phyloP scores from a whole-genome alignment of 2,113 vertebrate genomes.

The Terrapene triunguis region DNA sequence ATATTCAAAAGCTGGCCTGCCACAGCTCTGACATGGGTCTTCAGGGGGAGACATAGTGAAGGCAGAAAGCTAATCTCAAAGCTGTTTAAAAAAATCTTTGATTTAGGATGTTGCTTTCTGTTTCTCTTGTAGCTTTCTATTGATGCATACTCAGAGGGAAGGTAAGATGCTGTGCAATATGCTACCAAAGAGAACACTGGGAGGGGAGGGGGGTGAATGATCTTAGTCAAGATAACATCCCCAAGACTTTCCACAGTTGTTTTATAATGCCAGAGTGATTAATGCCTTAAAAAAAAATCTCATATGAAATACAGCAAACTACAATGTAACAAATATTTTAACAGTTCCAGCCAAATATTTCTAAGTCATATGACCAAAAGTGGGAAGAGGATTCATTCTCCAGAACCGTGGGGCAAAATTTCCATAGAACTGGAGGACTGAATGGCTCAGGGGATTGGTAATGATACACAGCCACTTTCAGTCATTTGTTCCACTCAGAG shows the following conservation, averaged over 20 bases:
- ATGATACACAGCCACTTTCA: too few relatives aligned
- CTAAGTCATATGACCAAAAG: not conserved
- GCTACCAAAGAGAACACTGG: not conserved
- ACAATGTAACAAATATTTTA: not conserved
- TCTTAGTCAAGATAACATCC: not conserved
- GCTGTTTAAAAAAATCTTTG: not conserved
- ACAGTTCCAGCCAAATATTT: not conserved
- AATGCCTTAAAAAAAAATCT: not conserved
- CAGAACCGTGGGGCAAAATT: too few relatives aligned
- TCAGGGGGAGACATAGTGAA: not conserved
- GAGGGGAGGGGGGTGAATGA: not conserved
- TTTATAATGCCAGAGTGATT: not conserved
- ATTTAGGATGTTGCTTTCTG: not conserved
- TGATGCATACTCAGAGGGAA: not conserved
- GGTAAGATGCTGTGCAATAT: not conserved
- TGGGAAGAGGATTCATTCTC: too few relatives aligned
- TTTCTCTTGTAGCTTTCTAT: not conserved
- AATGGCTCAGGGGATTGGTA: too few relatives aligned
- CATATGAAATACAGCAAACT: not conserved
- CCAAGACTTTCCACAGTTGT: not conserved
- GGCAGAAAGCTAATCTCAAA: not conserved
- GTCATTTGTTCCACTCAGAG: too few relatives aligned
- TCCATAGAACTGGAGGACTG: too few relatives aligned
- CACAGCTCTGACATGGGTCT: not conserved
- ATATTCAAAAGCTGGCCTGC: not conserved